These are phyloP conservation scores for Azorinus chamasolen DNA, from an alignment of 2,888 invertebrate species.

Conservation along the genomic window DNA sequence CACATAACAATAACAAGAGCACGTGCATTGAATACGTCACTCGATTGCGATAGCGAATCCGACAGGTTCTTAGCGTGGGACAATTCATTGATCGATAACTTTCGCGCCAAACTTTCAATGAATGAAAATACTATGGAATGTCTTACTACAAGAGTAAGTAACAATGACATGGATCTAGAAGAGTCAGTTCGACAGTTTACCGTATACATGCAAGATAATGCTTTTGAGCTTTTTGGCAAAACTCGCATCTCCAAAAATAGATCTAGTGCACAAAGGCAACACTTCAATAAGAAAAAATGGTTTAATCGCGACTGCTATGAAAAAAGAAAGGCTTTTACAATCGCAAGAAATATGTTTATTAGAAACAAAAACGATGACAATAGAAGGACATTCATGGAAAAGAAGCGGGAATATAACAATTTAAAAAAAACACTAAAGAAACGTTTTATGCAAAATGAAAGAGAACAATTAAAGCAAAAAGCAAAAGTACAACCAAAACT, in stretches of 20 bases:
- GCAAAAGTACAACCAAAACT: slow-evolving; percentile 3
- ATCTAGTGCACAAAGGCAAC: too few relatives aligned
- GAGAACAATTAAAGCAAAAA: background rate
- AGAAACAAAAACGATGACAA: background rate
- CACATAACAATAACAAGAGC: background rate
- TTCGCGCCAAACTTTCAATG: too few relatives aligned
- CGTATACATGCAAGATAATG: background rate
- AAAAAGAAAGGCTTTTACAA: background rate
- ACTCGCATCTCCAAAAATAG: background rate
- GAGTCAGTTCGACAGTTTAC: too few relatives aligned
- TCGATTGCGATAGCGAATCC: too few relatives aligned
- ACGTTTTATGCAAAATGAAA: background rate
- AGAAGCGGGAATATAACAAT: background rate
- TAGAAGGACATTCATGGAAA: background rate
- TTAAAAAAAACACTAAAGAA: background rate
- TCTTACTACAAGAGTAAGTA: background rate
- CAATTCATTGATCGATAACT: too few relatives aligned
- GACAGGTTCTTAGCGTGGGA: too few relatives aligned
- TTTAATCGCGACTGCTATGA: slow-evolving; percentile 2
- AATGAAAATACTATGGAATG: background rate
- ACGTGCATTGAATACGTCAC: background rate
- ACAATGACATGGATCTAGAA: too few relatives aligned
- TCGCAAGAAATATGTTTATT: background rate
- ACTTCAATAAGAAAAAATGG: slow-evolving; percentile 1
- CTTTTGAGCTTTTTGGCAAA: background rate